These are phyloP conservation scores for Lagothrix lagotricha DNA, from an alignment of 2,797 vertebrate genomes.

Conservation along the genomic window DNA sequence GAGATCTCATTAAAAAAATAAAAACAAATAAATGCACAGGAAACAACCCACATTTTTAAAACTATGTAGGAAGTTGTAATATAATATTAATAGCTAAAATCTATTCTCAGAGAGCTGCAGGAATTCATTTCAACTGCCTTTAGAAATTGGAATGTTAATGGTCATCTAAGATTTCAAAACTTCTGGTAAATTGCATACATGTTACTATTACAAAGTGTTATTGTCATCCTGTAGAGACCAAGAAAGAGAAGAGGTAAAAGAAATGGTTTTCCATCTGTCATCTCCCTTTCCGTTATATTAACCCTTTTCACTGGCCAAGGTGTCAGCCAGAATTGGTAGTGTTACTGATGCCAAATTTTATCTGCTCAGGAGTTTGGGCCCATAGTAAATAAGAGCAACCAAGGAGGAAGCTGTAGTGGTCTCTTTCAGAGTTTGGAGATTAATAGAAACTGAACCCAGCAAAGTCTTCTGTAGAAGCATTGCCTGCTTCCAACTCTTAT, in stretches of 20 bases:
- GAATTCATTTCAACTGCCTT: not conserved
- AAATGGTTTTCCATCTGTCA: not conserved
- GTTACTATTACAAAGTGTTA: not conserved
- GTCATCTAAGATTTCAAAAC: slow-evolving; percentile 25
- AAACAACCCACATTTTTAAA: slow-evolving; percentile 1
- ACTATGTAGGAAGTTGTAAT: not conserved
- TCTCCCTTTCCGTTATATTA: not conserved
- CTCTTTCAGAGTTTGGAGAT: not conserved
- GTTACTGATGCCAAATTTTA: not conserved
- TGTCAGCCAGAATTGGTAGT: not conserved
- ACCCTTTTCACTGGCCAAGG: not conserved
- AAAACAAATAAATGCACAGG: not conserved
- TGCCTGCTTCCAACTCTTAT: not conserved
- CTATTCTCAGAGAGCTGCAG: not conserved
- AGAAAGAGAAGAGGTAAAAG: not conserved
- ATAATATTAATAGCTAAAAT: not conserved
- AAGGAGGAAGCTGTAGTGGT: not conserved
- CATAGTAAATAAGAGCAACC: not conserved
- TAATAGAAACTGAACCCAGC: not conserved
- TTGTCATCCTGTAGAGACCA: not conserved
- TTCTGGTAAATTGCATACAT: not conserved
- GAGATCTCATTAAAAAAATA: no score
- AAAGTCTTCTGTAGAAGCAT: not conserved
- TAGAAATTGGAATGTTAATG: not conserved
- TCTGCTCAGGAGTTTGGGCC: not conserved